Evolutionary conservation across 2,888 invertebrate genomes (phyloP).

Genomic region (Pantelozetes paolii): DNA sequence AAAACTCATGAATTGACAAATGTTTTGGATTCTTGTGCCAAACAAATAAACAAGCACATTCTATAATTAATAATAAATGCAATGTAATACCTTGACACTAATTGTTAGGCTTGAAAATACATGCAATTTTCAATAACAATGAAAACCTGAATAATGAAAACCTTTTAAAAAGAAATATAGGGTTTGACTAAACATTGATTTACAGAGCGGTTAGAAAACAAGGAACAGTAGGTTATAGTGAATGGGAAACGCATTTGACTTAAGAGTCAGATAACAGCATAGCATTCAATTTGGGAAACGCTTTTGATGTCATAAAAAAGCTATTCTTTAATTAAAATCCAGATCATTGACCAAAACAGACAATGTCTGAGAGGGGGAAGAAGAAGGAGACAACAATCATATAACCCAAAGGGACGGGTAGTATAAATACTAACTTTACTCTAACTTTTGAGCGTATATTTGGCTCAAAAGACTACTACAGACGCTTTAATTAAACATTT

Average conservation of each 20-base stretch:
- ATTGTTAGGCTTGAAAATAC: too few species aligned
- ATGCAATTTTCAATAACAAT: too few species aligned
- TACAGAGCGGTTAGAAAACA: too few species aligned
- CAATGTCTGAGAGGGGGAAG: neutral
- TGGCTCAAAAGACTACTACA: neutral
- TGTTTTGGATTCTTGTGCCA: too few species aligned
- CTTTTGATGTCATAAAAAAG: conserved; percentile 21
- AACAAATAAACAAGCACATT: too few species aligned
- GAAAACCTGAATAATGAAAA: too few species aligned
- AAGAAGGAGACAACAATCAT: neutral
- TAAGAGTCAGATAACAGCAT: neutral
- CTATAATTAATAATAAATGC: too few species aligned
- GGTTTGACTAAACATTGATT: too few species aligned
- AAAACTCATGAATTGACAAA: too few species aligned
- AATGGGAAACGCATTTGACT: neutral
- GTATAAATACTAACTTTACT: neutral
- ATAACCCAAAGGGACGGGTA: neutral
- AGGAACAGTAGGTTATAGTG: neutral
- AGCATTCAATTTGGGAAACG: neutral
- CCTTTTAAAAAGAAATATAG: too few species aligned
- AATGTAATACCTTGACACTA: too few species aligned
- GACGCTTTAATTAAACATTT: conserved; percentile 21
- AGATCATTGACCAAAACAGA: conserved; percentile 10
- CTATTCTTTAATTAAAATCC: conserved; percentile 31
- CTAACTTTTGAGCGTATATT: neutral